phyloP scores from a whole-genome alignment of 2,797 vertebrate species.

The Sebastes alutus region DNA sequence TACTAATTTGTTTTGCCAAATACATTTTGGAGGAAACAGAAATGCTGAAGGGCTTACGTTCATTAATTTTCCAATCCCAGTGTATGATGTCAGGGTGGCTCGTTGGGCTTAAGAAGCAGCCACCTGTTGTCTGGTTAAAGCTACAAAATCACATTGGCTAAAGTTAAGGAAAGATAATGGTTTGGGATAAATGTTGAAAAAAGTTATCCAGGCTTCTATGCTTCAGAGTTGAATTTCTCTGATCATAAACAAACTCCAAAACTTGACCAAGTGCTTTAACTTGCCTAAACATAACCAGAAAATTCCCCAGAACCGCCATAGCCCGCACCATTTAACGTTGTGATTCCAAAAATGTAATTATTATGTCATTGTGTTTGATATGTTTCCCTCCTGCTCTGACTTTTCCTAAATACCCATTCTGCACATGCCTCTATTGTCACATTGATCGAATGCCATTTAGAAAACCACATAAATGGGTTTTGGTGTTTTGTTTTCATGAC shows the following conservation, averaged over 20 bases:
- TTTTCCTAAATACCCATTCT: too few relatives aligned
- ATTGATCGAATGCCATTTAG: too few relatives aligned
- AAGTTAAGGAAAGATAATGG: neutral
- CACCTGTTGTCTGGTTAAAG: neutral
- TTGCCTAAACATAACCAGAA: neutral
- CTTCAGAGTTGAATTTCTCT: neutral
- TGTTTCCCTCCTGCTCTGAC: too few relatives aligned
- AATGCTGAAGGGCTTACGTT: neutral
- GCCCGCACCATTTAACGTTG: too few relatives aligned
- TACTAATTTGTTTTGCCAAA: conserved; percentile 1
- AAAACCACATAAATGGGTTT: too few relatives aligned
- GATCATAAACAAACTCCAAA: neutral
- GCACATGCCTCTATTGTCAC: too few relatives aligned
- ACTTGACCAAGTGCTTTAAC: neutral
- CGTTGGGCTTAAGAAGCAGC: neutral
- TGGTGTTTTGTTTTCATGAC: too few relatives aligned
- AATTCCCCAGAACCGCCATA: neutral
- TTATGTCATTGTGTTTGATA: fast-evolving
- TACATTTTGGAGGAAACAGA: neutral
- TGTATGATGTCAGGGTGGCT: neutral
- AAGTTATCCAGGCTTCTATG: too few relatives aligned
- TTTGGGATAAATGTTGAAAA: neutral
- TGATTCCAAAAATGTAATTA: too few relatives aligned
- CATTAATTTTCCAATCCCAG: neutral
- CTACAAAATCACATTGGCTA: neutral